These are phyloP conservation scores for Sandelia bainsii DNA, from an alignment of 2,797 vertebrate genomes.

Conservation along the genomic window DNA sequence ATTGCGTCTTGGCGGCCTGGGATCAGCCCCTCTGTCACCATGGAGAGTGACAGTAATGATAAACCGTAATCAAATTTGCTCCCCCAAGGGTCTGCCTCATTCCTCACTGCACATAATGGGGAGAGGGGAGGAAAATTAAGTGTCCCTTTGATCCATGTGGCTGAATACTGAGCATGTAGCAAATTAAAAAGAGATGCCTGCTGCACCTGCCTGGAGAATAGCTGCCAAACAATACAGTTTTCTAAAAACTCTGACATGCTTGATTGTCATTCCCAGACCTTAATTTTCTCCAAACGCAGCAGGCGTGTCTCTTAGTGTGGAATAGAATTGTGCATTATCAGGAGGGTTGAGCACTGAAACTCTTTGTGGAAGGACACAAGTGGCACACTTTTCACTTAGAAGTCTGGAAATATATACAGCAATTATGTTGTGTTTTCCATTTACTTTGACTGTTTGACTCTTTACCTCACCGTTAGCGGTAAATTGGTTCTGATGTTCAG, in stretches of 20 bases:
- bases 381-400: conserved; percentile 28
- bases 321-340: conserved; percentile 33
- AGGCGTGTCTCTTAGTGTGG: conserved; percentile 19
- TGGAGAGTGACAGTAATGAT: conserved; percentile 80
- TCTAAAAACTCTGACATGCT: conserved; percentile 41
- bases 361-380: conserved; percentile 19
- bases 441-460: conserved; percentile 34
- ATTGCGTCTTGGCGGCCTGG: conserved; percentile 51
- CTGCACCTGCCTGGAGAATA: conserved; percentile 71
- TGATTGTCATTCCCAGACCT: conserved; percentile 46
- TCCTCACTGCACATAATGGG: conserved; percentile 73
- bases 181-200: conserved; percentile 79
- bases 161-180: conserved; percentile 76
- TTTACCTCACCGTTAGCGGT: conserved; percentile 26
- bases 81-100: conserved; percentile 70
- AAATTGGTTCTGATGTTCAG: conserved; percentile 12
- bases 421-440: conserved; percentile 33
- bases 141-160: conserved; percentile 78
- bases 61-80: conserved; percentile 80
- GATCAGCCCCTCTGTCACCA: conserved; percentile 70
- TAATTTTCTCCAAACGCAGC: conserved; percentile 49
- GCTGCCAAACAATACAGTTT: conserved; percentile 59
- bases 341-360: conserved; percentile 21
- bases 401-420: conserved; percentile 17
- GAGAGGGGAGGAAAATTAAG: conserved; percentile 79